These are phyloP conservation scores for Paracentrotus lividus DNA, from an alignment of 53 echinoderm and acorn worm genomes.

Conservation along the genomic window DNA sequence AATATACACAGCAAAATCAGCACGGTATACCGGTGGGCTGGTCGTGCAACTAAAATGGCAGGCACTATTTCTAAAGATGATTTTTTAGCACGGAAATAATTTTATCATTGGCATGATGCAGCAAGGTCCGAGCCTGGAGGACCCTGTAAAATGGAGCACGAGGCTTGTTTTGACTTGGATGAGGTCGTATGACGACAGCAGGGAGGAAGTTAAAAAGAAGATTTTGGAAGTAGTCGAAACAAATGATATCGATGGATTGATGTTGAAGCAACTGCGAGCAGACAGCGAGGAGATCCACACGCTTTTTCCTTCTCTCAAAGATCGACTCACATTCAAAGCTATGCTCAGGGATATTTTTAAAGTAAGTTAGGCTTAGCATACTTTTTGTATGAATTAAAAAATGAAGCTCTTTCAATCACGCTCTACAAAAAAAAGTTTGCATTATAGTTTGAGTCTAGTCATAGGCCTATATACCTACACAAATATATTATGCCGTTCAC, in stretches of 20 bases:
- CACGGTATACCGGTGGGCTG: slow-evolving; percentile 9
- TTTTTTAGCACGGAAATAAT: slow-evolving; percentile 53
- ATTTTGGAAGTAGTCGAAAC: slow-evolving; percentile 78
- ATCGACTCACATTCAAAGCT: slow-evolving; percentile 84
- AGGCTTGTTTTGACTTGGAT: slow-evolving; percentile 80
- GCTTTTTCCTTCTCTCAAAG: slow-evolving; percentile 86
- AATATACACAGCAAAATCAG: slow-evolving; percentile 15
- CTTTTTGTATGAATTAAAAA: not conserved
- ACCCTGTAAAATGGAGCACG: slow-evolving; percentile 79
- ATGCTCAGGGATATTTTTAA: slow-evolving; percentile 82
- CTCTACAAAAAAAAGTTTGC: not conserved
- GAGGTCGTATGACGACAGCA: slow-evolving; percentile 74
- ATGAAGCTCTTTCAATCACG: not conserved
- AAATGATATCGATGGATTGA: slow-evolving; percentile 88
- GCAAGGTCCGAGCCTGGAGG: slow-evolving; percentile 34
- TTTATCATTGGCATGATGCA: slow-evolving; percentile 60
- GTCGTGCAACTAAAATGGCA: slow-evolving; percentile 65
- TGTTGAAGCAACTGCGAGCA: slow-evolving; percentile 80
- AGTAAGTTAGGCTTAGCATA: slow-evolving; percentile 66
- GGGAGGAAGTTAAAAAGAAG: slow-evolving; percentile 77
- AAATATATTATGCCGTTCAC: too few relatives aligned
- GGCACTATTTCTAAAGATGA: slow-evolving; percentile 24
- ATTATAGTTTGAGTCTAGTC: not conserved
- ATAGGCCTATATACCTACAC: too few relatives aligned
- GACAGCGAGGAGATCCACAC: slow-evolving; percentile 88